Evolutionary conservation across 1,140 invertebrate species (phyloP).

Genomic region (Cryptotermes secundus): DNA sequence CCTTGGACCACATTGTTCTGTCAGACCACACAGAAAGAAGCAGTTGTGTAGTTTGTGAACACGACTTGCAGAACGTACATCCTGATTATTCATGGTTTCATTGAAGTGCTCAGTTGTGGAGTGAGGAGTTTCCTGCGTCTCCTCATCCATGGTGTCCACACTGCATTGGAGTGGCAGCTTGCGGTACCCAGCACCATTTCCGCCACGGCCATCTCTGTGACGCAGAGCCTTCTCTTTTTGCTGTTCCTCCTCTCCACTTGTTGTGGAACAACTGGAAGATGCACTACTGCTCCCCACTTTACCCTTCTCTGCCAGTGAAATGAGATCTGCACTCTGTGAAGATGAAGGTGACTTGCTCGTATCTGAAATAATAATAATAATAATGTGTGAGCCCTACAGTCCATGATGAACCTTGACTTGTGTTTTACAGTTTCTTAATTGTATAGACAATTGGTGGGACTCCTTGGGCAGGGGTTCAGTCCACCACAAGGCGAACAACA

Average conservation of each 20-base stretch:
- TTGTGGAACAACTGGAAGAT: conserved; percentile 45
- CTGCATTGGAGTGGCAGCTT: conserved; percentile 36
- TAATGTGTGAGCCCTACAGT: neutral
- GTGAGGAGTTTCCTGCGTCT: conserved; percentile 23
- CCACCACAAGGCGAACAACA: no score
- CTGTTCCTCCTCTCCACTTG: conserved; percentile 45
- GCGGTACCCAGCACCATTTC: neutral
- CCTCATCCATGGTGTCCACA: conserved; percentile 36
- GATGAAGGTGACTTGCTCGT: neutral
- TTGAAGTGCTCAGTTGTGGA: neutral
- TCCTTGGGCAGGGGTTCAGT: no score
- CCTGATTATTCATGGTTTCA: conserved; percentile 43
- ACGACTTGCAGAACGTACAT: conserved; percentile 45
- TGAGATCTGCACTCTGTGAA: conserved; percentile 49
- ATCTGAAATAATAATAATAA: neutral
- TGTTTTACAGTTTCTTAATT: no score
- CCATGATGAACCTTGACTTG: no score
- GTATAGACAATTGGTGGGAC: no score
- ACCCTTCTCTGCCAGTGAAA: conserved; percentile 59
- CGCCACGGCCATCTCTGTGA: conserved; percentile 30
- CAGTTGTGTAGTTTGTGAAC: no score
- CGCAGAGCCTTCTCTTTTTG: conserved; percentile 37
- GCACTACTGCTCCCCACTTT: conserved; percentile 49
- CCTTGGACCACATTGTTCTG: no score
- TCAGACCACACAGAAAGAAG: no score